Base-by-base conservation (phyloP, 2,888 invertebrate species). In the Plagiodera versicolora region DNA sequence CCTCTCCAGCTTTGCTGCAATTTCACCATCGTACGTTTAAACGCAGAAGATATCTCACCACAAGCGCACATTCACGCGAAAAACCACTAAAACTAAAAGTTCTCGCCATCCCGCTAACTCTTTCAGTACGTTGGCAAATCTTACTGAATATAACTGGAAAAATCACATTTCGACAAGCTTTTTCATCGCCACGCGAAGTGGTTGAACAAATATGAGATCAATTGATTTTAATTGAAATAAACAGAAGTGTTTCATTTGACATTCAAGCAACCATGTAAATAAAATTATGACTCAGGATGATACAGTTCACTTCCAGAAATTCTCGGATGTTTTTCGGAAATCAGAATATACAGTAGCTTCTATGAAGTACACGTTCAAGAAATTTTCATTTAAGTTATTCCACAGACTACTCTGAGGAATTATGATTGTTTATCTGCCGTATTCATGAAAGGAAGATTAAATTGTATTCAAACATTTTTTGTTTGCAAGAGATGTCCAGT, bases 91-190 rank as follows among this genome's bases (percentile, higher is more conserved):
- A 48, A 56, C 47, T 39, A 35, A 47, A 48, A 56, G 20, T 11
- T 48, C 35, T 49, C 16, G 30, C 18, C 20, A 48, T 10, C 30
- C 49, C 35, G 20, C 18, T 32, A 35, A 14, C 11, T 58, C 46
- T 45, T 19, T 19, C 46, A 20, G 28, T 9, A n/a, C n/a, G n/a
- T 39, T 30, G 19, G 24, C 51, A n/a, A 45, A 49, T 35, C 17
- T 18, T 61, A 58, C 64, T 58, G 64, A 64, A 45, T 58, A 54
- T 48, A 64, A 60, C 64, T 51, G 53, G 64, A 55, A 64, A 54
- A 55, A 64, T 56, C 64, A 53, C 17, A 51, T 24, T 51, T 16
- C 19, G 51, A n/a, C 18, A 35, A 51, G 35, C 16, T 50, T 28
- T 46, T 46, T 46, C 46, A 46, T 46, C 19, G 19, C 5, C 18